phyloP scores from a whole-genome alignment of 2,888 invertebrate species.

The Phyllotreta cruciferae region DNA sequence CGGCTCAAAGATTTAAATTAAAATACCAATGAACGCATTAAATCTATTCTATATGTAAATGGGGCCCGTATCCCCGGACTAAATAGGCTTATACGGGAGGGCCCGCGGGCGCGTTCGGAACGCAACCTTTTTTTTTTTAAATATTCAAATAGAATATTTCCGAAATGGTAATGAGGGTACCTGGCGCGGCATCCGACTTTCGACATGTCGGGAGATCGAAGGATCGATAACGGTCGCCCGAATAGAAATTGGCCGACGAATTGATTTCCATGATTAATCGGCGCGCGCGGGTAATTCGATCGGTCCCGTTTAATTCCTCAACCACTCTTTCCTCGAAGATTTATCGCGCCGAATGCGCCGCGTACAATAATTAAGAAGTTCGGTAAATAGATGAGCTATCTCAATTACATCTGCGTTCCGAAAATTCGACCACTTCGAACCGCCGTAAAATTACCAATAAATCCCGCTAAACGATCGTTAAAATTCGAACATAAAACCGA shows the following conservation, averaged over 20 bases:
- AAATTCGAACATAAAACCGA: constrained; percentile 33
- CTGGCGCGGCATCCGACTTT: constrained; percentile 2
- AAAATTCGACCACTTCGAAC: constrained; percentile 19
- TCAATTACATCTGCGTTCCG: constrained; percentile 16
- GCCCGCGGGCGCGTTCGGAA: constrained; percentile 6
- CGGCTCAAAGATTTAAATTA: constrained; percentile 21
- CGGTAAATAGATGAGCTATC: constrained; percentile 6
- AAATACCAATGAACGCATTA: constrained; percentile 26
- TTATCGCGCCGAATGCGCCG: not conserved
- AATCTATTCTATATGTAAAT: constrained; percentile 34
- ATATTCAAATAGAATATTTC: constrained; percentile 15
- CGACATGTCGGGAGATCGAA: constrained; percentile 6
- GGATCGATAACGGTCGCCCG: constrained; percentile 3
- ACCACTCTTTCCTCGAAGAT: not conserved
- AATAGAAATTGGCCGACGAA: constrained; percentile 13
- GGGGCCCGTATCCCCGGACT: constrained; percentile 20
- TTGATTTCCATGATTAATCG: constrained; percentile 12
- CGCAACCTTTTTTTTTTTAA: constrained; percentile 7
- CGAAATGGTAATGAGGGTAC: constrained; percentile 17
- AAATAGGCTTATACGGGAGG: constrained; percentile 23
- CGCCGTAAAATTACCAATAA: constrained; percentile 25
- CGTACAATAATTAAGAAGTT: not conserved
- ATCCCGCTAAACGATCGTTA: constrained; percentile 24
- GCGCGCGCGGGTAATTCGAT: constrained; percentile 4
- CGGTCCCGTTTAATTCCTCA: constrained; percentile 1